Conservation (phyloP, 2,888 invertebrate species). For the Mesorhabditis sp. region DNA sequence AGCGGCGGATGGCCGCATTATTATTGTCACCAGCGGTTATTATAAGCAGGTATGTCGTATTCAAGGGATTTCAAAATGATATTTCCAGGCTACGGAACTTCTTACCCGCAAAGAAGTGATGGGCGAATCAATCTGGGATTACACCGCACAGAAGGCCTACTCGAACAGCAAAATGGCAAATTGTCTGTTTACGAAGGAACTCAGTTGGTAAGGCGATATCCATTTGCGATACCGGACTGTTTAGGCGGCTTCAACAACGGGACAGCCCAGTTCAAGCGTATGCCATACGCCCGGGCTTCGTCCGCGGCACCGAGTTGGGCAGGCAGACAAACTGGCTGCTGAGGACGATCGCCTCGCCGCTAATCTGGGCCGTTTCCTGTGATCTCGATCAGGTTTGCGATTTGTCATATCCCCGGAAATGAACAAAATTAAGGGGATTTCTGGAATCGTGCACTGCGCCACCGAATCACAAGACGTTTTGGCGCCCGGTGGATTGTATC, state of each 20-base stretch:
- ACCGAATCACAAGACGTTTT: not conserved
- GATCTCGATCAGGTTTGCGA: constrained; percentile 40
- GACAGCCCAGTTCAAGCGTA: constrained; percentile 24
- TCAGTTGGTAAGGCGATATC: constrained; percentile 18
- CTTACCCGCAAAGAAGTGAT: constrained; percentile 13
- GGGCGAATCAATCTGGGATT: constrained; percentile 34
- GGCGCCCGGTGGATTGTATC: not conserved
- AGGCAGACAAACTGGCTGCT: constrained; percentile 46
- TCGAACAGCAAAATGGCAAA: constrained; percentile 57
- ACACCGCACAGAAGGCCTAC: constrained; percentile 51
- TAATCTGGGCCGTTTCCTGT: constrained; percentile 53
- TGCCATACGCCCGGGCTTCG: constrained; percentile 47
- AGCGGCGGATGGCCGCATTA: constrained; percentile 62
- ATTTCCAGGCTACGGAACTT: not conserved
- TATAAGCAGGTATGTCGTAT: constrained; percentile 42
- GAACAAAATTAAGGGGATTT: not conserved
- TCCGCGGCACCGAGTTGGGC: constrained; percentile 42
- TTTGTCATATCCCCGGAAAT: not conserved
- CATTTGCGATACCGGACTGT: not conserved
- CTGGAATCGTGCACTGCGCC: constrained; percentile 3
- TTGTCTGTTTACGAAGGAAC: constrained; percentile 43
- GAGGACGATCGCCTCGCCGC: constrained; percentile 45
- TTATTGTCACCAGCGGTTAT: constrained; percentile 59
- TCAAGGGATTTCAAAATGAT: not conserved
- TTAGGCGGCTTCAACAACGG: constrained; percentile 12